Evolutionary conservation across 2,888 invertebrate genomes (phyloP), one percentile per base, ranked within the genome.

Genomic region (Agrenia bidenticulata): DNA sequence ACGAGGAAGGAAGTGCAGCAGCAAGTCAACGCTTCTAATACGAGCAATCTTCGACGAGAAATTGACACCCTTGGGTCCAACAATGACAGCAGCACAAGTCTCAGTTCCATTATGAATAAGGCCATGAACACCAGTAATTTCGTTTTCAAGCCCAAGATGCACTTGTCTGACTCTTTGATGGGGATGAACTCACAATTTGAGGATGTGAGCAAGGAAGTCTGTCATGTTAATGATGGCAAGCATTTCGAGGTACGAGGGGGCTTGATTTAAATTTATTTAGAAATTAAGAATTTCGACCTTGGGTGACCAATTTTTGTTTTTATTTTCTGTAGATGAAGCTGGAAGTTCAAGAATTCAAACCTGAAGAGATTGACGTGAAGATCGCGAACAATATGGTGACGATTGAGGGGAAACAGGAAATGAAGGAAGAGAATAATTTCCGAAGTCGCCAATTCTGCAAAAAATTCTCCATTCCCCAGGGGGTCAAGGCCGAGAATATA

Each of bases 181-280:
- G 51, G 23, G 7, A 45, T 15, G 17, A 21, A 21, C 23, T 27
- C 32, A 2, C 17, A 19, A 4, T 55, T 55, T 23, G 55, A 55
- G 24, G 55, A 55, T 37, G 21, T 55, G 7, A 55, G 55, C 55
- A 55, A 55, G 32, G 55, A 55, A 27, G 11, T 55, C 4, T 55
- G 37, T 32, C 55, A 55, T 17, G 32, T 55, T 9, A 32, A 37
- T 32, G 55, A 55, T 37, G 55, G 55, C 2, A n/a, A 55, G n/a
- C 17, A n/a, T 17, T 55, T 55, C 24, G 55, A 55, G 55, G 55
- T 55, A 32, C 4, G 19, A 15, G 9, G 7, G 7, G 17, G 19
- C 13, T 9, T 11, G 7, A 49, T 49, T 51, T 23, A 24, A 23
- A 51, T 7, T 19, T 51, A 51, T 51, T 19, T 51, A 51, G 21